These are phyloP conservation scores for Semotilus atromaculatus DNA, from an alignment of 2,797 vertebrate genomes.

Conservation along the genomic window DNA sequence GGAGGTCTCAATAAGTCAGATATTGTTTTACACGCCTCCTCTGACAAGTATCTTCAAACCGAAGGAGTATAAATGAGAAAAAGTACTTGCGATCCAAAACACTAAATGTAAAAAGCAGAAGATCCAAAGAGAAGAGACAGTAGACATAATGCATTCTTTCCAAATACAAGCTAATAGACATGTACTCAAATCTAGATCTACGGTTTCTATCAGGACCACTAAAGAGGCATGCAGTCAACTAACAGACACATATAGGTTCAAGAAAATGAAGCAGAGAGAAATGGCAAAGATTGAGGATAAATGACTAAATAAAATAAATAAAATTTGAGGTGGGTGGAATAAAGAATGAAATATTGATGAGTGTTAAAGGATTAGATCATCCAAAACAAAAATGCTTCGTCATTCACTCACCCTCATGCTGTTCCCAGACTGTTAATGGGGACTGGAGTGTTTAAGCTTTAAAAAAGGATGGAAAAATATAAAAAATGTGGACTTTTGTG, in stretches of 20 bases:
- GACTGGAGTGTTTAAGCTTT: conserved; percentile 15
- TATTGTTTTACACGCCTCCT: conserved; percentile 31
- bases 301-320: background rate
- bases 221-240: conserved; percentile 45
- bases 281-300: conserved; percentile 76
- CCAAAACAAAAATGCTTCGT: background rate
- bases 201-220: conserved; percentile 33
- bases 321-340: conserved; percentile 22
- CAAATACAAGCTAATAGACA: conserved; percentile 27
- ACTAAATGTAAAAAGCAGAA: background rate
- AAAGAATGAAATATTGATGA: conserved; percentile 16
- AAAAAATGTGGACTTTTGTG: background rate
- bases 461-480: conserved; percentile 22
- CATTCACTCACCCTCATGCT: conserved; percentile 1
- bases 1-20: conserved; percentile 35
- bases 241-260: conserved; percentile 75
- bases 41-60: conserved; percentile 5
- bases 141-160: conserved; percentile 5
- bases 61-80: conserved; percentile 3
- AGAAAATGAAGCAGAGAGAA: conserved; percentile 78
- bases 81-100: background rate
- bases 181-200: conserved; percentile 40
- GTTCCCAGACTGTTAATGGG: conserved; percentile 7
- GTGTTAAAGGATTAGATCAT: conserved; percentile 27
- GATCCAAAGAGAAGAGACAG: background rate